phyloP scores from a whole-genome alignment of 2,113 vertebrate genomes.

The Eptesicus fuscus region DNA sequence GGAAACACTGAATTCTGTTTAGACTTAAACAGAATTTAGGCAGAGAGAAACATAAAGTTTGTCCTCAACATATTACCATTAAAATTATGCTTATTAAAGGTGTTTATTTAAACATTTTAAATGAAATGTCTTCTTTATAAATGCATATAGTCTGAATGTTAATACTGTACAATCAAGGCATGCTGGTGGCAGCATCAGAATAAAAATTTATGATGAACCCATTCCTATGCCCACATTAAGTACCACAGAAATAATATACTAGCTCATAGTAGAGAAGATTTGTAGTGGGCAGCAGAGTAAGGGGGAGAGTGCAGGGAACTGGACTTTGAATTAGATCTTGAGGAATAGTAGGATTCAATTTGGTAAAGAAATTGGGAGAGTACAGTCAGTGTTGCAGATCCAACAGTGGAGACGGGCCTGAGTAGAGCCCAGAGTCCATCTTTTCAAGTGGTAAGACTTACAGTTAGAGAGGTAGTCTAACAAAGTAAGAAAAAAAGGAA shows the following conservation, averaged over 20 bases:
- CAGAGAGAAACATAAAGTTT: background rate
- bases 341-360: background rate
- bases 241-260: background rate
- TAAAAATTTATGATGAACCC: background rate
- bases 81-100: background rate
- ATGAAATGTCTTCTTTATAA: background rate
- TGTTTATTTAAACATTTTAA: constrained; percentile 22
- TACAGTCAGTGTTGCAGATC: background rate
- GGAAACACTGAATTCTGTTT: constrained; percentile 16
- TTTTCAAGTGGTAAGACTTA: background rate
- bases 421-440: background rate
- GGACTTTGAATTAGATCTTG: background rate
- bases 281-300: background rate
- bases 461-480: background rate
- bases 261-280: background rate
- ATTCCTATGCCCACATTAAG: background rate
- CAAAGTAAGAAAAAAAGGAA: background rate
- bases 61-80: background rate
- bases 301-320: background rate
- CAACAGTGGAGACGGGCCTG: background rate
- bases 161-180: background rate
- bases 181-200: background rate
- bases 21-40: background rate
- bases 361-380: background rate
- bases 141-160: background rate